These are phyloP conservation scores for Amyelois transitella DNA, from an alignment of 1,140 invertebrate species.

Conservation along the genomic window DNA sequence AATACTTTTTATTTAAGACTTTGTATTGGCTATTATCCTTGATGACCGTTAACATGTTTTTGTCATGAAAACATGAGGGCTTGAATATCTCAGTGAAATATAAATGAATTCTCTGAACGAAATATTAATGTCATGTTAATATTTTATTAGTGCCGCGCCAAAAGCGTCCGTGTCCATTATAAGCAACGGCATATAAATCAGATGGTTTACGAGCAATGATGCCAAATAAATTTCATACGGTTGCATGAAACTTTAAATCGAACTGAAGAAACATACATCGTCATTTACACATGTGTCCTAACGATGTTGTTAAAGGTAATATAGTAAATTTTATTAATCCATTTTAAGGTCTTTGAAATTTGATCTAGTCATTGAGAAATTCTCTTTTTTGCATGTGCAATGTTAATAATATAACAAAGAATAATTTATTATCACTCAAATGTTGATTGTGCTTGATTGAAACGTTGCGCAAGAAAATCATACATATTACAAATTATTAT, in stretches of 20 bases:
- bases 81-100: slow-evolving; percentile 24
- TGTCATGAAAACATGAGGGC: neutral
- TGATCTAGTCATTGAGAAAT: too few relatives aligned
- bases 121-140: slow-evolving; percentile 50
- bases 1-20: neutral
- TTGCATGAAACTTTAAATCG: slow-evolving; percentile 10
- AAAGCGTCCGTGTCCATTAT: slow-evolving; percentile 48
- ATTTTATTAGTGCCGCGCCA: slow-evolving; percentile 45
- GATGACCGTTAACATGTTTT: neutral
- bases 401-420: too few relatives aligned
- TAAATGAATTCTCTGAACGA: slow-evolving; percentile 21
- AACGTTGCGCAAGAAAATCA: too few relatives aligned
- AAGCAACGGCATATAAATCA: slow-evolving; percentile 43
- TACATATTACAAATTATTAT: too few relatives aligned
- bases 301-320: neutral
- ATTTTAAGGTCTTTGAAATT: too few relatives aligned
- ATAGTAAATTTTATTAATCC: too few relatives aligned
- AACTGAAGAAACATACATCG: slow-evolving; percentile 15
- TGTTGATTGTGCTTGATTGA: too few relatives aligned
- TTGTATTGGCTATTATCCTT: neutral
- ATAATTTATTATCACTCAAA: too few relatives aligned
- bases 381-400: too few relatives aligned
- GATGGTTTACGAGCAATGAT: slow-evolving; percentile 44
- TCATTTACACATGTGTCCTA: neutral
- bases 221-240: slow-evolving; percentile 43